Percentiles rank a stretch among this genome's conserved stretches.
Evolutionary conservation across 2,888 invertebrate genomes (phyloP).

Genomic region (Piscicola geometra): DNA sequence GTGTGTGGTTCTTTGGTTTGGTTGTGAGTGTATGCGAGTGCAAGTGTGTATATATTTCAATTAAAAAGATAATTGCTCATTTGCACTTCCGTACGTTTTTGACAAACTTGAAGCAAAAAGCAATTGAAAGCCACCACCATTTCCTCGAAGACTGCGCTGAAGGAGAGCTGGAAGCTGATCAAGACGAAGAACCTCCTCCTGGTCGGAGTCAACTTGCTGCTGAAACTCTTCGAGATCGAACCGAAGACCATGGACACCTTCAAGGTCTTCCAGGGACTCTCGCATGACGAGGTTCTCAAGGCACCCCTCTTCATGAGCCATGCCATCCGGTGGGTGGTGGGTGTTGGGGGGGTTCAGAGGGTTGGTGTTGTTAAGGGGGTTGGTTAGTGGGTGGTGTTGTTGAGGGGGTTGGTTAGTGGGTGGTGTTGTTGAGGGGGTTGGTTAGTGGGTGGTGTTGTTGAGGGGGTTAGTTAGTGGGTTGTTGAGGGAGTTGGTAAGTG

Average conservation of each 20-base stretch:
- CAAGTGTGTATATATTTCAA: no score
- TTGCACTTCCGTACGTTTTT: no score
- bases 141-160: conserved; percentile 20
- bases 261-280: conserved; percentile 24
- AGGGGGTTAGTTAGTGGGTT: background rate
- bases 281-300: conserved; percentile 21
- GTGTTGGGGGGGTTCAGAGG: background rate
- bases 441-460: no score
- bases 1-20: background rate
- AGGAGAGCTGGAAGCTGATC: conserved; percentile 33
- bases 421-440: no score
- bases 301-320: conserved; percentile 36
- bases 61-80: no score
- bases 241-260: conserved; percentile 38
- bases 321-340: conserved; percentile 23
- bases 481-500: no score
- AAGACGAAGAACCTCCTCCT: conserved; percentile 28
- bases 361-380: no score
- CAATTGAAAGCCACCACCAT: no score
- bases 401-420: no score
- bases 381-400: no score
- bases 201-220: conserved; percentile 35
- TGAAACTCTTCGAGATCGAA: conserved; percentile 37
- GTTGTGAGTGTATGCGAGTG: no score
- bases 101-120: no score